A percentile compares a stretch with the other conserved stretches of the same genome.
Conservation (phyloP, 2,113 vertebrate species). For the Rhynchopsitta pachyrhyncha region DNA sequence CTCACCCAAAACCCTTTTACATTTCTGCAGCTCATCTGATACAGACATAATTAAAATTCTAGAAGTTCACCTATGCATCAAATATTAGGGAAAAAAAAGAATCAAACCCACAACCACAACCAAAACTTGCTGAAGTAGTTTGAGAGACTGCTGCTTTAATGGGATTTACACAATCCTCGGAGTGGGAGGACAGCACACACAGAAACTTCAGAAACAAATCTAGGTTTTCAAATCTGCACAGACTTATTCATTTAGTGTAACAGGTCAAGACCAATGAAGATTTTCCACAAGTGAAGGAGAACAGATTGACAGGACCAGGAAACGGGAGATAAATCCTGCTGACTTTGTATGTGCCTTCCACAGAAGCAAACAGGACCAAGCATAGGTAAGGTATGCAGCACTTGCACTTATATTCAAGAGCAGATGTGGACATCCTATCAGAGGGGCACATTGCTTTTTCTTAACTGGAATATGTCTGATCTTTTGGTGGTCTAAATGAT, state of each 20-base stretch:
- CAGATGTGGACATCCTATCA: not conserved
- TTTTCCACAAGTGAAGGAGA: slow-evolving; percentile 53
- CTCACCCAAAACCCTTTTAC: slow-evolving; percentile 70
- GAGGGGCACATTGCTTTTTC: not conserved
- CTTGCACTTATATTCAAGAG: not conserved
- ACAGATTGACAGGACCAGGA: not conserved
- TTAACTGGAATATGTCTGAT: not conserved
- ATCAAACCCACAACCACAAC: not conserved
- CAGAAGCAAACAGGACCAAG: not conserved
- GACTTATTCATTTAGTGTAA: not conserved
- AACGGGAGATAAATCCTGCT: not conserved
- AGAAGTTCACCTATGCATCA: slow-evolving; percentile 64
- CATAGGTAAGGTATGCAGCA: not conserved
- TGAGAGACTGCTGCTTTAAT: slow-evolving; percentile 54
- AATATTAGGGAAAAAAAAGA: slow-evolving; percentile 36
- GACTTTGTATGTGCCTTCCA: not conserved
- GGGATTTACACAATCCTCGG: slow-evolving; percentile 36
- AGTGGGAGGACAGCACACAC: not conserved
- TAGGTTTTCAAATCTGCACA: slow-evolving; percentile 15
- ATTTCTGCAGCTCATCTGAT: slow-evolving; percentile 76
- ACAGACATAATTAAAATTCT: slow-evolving; percentile 76
- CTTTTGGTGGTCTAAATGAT: not conserved
- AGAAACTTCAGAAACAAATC: slow-evolving; percentile 42
- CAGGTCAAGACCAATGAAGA: slow-evolving; percentile 45
- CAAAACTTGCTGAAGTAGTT: not conserved